Base-by-base conservation (phyloP, 2,113 vertebrate genomes). In the Campylomormyrus numenius region DNA sequence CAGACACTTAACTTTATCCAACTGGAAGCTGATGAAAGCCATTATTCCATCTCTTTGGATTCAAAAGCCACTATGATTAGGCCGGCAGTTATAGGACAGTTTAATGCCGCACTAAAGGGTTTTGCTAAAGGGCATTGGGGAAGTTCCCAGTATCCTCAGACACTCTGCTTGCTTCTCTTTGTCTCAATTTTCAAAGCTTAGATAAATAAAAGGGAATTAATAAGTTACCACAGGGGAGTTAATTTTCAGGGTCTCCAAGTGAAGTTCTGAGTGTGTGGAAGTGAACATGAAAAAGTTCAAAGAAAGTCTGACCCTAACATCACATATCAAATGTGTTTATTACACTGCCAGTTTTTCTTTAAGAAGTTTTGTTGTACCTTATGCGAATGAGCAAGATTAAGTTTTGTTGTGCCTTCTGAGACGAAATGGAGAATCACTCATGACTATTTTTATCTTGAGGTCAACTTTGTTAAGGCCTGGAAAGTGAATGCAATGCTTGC, bases 1-100 rank as follows among this genome's bases (percentile, higher is more conserved):
- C 70, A 50, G 70, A 85, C 21, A 31, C 52, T 89, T 21, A 48
- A 35, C 31, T 52, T 58, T 5, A 48, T 90, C 85, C 85, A 74
- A 35, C 85, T 62, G 53, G 88, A 49, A 85, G 42, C 27, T 42
- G 62, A 85, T 88, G 80, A 88, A 50, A 77, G 84, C 46, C 45
- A 83, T 85, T 87, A 90, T 90, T 90, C n/a, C 49, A 87, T 84
- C 87, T 62, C 42, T 87, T 42, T 86, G 84, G 62, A 89, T 83
- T 58, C 35, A 85, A 42, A 45, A 90, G 89, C 31, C 15, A 39
- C 62, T 66, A 19, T 53, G 84, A 90, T 89, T 91, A 89, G 89
- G 89, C 90, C 85, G 89, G 84, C 31, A 91, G 88, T 88, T 87
- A 84, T 90, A 89, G 56, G 85, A 56, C 90, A 89, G 90, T 91